Base-by-base conservation (phyloP, 2,113 vertebrate genomes). In the Istiophorus platypterus region DNA sequence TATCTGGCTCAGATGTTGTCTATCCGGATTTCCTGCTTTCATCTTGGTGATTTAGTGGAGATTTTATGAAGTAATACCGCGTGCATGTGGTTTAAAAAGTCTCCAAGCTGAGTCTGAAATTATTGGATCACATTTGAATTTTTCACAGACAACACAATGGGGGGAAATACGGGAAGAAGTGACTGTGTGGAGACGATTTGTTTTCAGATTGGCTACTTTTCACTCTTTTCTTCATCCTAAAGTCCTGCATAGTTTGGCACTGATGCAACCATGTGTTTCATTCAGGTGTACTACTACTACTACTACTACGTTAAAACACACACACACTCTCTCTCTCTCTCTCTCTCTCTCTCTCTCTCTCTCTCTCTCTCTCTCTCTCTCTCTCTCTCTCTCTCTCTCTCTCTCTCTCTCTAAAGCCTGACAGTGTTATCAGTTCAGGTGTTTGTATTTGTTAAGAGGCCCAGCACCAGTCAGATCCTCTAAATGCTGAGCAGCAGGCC, bases 261-360 rank as follows among this genome's bases (percentile, higher is more conserved):
- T 80, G 68, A 82, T 65, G 26, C 72, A 77, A 59, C 78, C 62
- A 80, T 80, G 74, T 81, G 83, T 70, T 84, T 76, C 70, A 77
- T 78, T 84, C 83, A 89, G 79, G 70, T 88, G 78, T 86, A 62
- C 71, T 72, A 24, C 49, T 78, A 59, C 61, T 86, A 62, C 71
- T 72, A 24, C 49, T 78, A 59, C 61, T 59, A 74, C 7, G 1
- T 58, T 3, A 29, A 37, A 6, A 61, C 70, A 74, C 72, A 65
- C 70, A 52, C 61, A 45, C 42, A 45, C 42, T 7, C 5, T 22
- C 29, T 5, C 8, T 49, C 66, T 13, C n/a, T 34, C 11, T 24
- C 3, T 34, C 31, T 34, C 31, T 34, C 31, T 34, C 31, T 3
- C 31, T 34, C 31, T 34, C 31, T 34, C 31, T 3, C 41, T 42